Evolutionary conservation across 2,113 vertebrate genomes (phyloP).

Genomic region (Entosphenus tridentatus): DNA sequence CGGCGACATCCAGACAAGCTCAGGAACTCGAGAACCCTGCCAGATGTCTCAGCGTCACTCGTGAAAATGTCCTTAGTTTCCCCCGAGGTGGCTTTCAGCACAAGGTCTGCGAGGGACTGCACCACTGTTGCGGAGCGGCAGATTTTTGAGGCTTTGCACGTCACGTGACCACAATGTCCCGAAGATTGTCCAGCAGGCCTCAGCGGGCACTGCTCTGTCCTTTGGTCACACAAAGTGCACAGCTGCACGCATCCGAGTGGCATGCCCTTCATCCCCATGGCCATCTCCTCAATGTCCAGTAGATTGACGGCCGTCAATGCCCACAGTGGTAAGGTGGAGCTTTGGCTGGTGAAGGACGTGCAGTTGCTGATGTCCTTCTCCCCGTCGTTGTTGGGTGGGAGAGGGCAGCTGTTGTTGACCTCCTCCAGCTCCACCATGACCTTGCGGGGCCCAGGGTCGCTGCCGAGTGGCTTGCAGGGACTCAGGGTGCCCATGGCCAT

Average conservation of each 20-base stretch:
- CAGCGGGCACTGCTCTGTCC: background rate
- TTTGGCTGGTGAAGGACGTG: conserved; percentile 1
- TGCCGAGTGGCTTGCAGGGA: background rate
- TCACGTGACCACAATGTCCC: background rate
- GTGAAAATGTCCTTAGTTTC: background rate
- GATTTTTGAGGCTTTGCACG: background rate
- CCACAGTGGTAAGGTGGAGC: background rate
- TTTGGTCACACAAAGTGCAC: background rate
- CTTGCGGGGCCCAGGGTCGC: background rate
- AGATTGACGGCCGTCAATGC: background rate
- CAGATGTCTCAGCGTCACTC: background rate
- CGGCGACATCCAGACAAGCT: conserved; percentile 89
- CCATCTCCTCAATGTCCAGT: conserved; percentile 4
- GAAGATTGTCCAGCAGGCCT: background rate
- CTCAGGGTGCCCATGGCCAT: conserved; percentile 43
- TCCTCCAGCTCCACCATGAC: background rate
- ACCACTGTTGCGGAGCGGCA: background rate
- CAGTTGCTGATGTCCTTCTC: background rate
- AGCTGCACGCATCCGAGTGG: background rate
- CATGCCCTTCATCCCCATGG: conserved; percentile 2
- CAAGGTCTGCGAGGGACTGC: background rate
- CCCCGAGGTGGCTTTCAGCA: background rate
- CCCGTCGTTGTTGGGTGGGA: background rate
- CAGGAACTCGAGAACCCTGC: conserved; percentile 51
- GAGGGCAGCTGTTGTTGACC: background rate